A percentile compares a stretch with the other conserved stretches of the same genome.
phyloP scores from a whole-genome alignment of 1,140 invertebrate genomes.

The Stegodyphus mimosarum region DNA sequence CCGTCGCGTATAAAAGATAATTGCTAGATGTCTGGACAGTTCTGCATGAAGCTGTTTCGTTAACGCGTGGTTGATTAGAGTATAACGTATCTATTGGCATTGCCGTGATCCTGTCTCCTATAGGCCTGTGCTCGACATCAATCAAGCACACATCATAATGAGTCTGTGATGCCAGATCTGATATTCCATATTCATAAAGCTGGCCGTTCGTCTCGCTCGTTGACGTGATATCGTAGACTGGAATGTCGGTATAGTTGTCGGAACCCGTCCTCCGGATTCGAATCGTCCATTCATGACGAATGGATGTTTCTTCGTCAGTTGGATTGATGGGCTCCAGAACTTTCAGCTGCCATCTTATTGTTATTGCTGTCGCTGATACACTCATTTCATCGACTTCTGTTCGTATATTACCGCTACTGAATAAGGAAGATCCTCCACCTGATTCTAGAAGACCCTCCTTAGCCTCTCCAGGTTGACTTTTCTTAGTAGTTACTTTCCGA shows the following conservation, averaged over 20 bases:
- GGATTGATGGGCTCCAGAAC: not conserved
- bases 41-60: not conserved
- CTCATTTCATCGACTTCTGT: not conserved
- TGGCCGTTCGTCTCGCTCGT: slow-evolving; percentile 10
- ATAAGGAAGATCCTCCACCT: not conserved
- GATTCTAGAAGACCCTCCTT: not conserved
- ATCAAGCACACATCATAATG: slow-evolving; percentile 47
- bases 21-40: slow-evolving; percentile 3
- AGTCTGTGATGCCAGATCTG: slow-evolving; percentile 13
- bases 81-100: not conserved
- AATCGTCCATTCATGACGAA: slow-evolving; percentile 46
- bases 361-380: slow-evolving; percentile 3
- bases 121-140: slow-evolving; percentile 25
- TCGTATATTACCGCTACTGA: not conserved
- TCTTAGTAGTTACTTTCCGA: slow-evolving; percentile 3
- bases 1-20: slow-evolving; percentile 10
- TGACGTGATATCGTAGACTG: slow-evolving; percentile 46
- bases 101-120: not conserved
- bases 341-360: slow-evolving; percentile 13
- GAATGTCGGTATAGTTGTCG: slow-evolving; percentile 36
- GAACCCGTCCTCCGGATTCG: slow-evolving; percentile 19
- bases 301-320: not conserved
- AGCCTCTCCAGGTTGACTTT: not conserved
- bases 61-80: not conserved
- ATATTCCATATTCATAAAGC: slow-evolving; percentile 31